A percentile compares a stretch with the other conserved stretches of the same genome.
Evolutionary conservation across 2,888 invertebrate species (phyloP).

Genomic region (Phengaris alcon): DNA sequence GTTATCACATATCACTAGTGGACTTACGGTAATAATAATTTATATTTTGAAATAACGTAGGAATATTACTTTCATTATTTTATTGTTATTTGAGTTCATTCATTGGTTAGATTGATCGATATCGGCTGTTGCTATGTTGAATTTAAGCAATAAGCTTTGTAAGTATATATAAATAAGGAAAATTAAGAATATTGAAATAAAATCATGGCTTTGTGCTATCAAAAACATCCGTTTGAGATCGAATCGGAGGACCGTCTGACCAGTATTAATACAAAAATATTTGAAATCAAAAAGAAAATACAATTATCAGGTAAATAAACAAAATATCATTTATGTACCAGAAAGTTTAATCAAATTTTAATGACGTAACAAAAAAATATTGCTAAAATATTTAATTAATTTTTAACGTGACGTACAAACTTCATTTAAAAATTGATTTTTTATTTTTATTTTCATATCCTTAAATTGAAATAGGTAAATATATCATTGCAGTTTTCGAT

Average conservation of each 20-base stretch:
- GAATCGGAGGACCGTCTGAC: constrained; percentile 77
- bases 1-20: not conserved
- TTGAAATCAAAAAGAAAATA: constrained; percentile 92
- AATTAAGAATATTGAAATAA: not conserved
- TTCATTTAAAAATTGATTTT: not conserved
- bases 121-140: not conserved
- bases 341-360: not conserved
- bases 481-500: too few species aligned
- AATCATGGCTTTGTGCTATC: constrained; percentile 61
- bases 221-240: constrained; percentile 74
- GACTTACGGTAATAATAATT: too few species aligned
- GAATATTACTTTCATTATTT: too few species aligned
- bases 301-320: constrained; percentile 84
- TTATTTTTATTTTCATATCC: not conserved
- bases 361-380: not conserved
- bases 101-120: not conserved
- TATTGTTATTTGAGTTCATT: too few species aligned
- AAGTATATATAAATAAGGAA: not conserved
- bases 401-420: not conserved
- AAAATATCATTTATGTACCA: not conserved
- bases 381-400: not conserved
- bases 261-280: constrained; percentile 86
- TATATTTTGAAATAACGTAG: too few species aligned
- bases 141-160: constrained; percentile 40
- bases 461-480: too few species aligned